Evolutionary conservation across 1,140 invertebrate species (phyloP).

Genomic region (Belonocnema kinseyi): DNA sequence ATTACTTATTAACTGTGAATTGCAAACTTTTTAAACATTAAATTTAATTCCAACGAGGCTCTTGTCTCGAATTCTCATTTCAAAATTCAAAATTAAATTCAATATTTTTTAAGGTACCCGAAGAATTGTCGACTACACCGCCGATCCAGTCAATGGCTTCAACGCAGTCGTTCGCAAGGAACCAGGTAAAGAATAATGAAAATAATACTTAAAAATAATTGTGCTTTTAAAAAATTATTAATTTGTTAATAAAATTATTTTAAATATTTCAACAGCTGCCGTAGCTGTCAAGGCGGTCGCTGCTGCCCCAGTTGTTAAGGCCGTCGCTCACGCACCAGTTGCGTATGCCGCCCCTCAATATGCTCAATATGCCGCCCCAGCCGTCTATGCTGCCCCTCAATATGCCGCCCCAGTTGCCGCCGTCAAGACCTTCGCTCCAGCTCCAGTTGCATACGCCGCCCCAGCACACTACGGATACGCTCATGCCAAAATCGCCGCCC

Average conservation of each 20-base stretch:
- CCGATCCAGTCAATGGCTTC: conserved; percentile 77
- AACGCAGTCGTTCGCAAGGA: conserved; percentile 79
- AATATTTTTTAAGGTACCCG: conserved; percentile 54
- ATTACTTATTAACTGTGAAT: too few species aligned
- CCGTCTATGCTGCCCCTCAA: conserved; percentile 36
- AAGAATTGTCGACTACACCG: conserved; percentile 77
- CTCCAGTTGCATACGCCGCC: conserved; percentile 33
- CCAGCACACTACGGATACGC: conserved; percentile 35
- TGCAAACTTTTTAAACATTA: too few species aligned
- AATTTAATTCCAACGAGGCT: too few species aligned
- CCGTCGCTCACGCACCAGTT: conserved; percentile 38
- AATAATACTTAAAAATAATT: too few species aligned
- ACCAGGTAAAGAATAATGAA: conserved; percentile 44
- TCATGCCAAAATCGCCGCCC: conserved; percentile 10
- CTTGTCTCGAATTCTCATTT: too few species aligned
- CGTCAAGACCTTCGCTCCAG: conserved; percentile 46
- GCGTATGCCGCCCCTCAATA: conserved; percentile 4
- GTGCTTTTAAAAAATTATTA: too few species aligned
- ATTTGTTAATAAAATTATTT: too few species aligned
- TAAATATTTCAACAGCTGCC: conserved; percentile 50
- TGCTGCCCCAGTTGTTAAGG: conserved; percentile 40
- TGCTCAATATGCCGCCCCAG: conserved; percentile 33
- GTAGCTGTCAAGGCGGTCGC: conserved; percentile 56
- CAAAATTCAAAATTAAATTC: too few species aligned
- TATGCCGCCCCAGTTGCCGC: conserved; percentile 54